Percentiles rank a stretch among this genome's conserved stretches.
phyloP scores from a whole-genome alignment of 1,140 invertebrate genomes.

The Eurytemora carolleeae region DNA sequence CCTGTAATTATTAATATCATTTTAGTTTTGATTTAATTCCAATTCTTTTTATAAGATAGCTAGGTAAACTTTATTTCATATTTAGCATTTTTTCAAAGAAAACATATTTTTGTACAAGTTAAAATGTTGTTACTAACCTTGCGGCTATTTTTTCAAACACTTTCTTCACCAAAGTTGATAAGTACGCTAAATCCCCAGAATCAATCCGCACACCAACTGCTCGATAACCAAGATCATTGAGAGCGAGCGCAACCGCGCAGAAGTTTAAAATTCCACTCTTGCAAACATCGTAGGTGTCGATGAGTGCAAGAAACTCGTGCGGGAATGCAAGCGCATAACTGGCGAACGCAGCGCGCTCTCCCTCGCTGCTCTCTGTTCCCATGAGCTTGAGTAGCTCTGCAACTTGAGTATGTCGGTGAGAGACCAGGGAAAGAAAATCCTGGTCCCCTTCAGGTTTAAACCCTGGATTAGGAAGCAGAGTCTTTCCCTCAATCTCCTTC shows the following conservation, averaged over 20 bases:
- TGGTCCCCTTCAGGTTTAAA: neutral
- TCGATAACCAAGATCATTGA: constrained; percentile 74
- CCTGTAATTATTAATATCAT: neutral
- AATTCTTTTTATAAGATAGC: too few relatives aligned
- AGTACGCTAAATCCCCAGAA: constrained; percentile 88
- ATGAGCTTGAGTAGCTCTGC: constrained; percentile 41
- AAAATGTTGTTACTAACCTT: too few relatives aligned
- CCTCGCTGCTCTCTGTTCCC: constrained; percentile 55
- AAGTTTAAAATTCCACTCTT: constrained; percentile 95
- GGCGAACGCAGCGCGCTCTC: constrained; percentile 80
- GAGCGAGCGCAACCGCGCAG: constrained; percentile 78
- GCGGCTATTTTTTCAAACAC: constrained; percentile 42
- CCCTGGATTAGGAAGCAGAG: neutral
- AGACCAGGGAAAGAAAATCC: constrained; percentile 3
- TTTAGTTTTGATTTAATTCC: too few relatives aligned
- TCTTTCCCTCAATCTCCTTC: constrained; percentile 38
- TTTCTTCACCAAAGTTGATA: constrained; percentile 61
- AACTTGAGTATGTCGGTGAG: constrained; percentile 49
- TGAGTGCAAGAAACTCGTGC: constrained; percentile 74
- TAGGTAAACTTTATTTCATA: too few relatives aligned
- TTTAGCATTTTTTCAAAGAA: too few relatives aligned
- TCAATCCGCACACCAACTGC: constrained; percentile 79
- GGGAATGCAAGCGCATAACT: constrained; percentile 94
- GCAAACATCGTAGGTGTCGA: constrained; percentile 91
- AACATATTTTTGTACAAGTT: too few relatives aligned